Evolutionary conservation across 2,888 invertebrate species (phyloP), one percentile per base, ranked within the genome.

Genomic region (Sphinx pinastri): DNA sequence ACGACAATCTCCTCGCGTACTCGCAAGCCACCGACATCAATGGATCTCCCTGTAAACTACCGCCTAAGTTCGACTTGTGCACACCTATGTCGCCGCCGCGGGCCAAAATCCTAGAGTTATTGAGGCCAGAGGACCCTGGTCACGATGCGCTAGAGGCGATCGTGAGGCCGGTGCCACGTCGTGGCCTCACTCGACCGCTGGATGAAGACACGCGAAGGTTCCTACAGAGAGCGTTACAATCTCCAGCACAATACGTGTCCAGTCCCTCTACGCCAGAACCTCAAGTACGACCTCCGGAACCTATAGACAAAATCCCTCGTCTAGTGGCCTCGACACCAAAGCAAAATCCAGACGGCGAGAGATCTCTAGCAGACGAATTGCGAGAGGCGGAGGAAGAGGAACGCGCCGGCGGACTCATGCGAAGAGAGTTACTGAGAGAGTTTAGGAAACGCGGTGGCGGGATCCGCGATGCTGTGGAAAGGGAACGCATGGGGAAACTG

Each of bases 191-290:
- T 25, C 82, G 89, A 11, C 93, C 93, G 0, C 79, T 92, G 7
- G 92, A 93, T 72, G 93, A 93, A 16, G 93, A 93, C 77, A 89
- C 93, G 8, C 82, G 85, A 16, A 81, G 92, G 6, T 94, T 94
- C 77, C 85, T 94, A 0, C 91, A 94, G 69, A 81, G 90, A 68
- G 88, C 90, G 1, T 81, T 93, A 5, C 84, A 87, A 14, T 87
- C 90, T 0, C 90, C 93, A 2, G 90, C 88, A 67, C 87, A 89
- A 0, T 83, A 84, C 16, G 73, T 84, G 19, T 85, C 88, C 1
- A 73, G 77, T 5, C 71, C 83, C 7, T 75, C 77, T 0, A 86
- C 86, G 0, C 83, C 87, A 2, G 88, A 89, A 71, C 83, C 83
- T 3, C 77, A 70, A 1, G 71, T 73, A 10, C 75, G 74, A 19